A percentile compares a stretch with the other conserved stretches of the same genome.
Evolutionary conservation across 2,113 vertebrate genomes (phyloP).

Genomic region (Lipophrys pholis): DNA sequence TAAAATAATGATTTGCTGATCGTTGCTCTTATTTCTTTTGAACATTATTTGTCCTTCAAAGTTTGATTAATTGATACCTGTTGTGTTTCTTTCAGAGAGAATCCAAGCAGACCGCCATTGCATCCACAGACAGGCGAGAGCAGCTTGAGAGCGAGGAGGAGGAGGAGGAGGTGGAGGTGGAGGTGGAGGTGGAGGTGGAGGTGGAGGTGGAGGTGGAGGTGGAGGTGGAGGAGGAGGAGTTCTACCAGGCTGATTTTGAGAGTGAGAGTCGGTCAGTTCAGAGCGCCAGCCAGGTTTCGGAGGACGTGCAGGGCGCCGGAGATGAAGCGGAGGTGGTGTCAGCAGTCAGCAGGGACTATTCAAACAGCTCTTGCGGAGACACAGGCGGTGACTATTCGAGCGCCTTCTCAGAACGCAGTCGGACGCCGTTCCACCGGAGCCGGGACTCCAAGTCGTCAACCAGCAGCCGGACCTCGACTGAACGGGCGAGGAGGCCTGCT

Average conservation of each 20-base stretch:
- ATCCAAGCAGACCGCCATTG: background rate
- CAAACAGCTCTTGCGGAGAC: background rate
- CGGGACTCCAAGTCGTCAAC: conserved; percentile 31
- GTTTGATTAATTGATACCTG: too few relatives aligned
- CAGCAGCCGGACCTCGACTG: conserved; percentile 2
- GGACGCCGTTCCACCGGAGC: conserved; percentile 1
- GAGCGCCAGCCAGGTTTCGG: conserved; percentile 79
- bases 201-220: conserved; percentile 19
- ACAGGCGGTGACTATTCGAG: conserved; percentile 32
- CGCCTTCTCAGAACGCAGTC: conserved; percentile 36
- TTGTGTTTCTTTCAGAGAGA: conserved; percentile 19
- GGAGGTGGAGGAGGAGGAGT: background rate
- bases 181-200: background rate
- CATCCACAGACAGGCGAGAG: background rate
- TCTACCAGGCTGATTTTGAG: conserved; percentile 83
- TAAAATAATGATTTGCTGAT: too few relatives aligned
- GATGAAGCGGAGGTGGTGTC: conserved; percentile 40
- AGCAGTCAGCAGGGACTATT: background rate
- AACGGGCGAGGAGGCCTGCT: background rate
- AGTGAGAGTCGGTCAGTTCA: conserved; percentile 63
- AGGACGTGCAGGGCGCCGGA: conserved; percentile 69
- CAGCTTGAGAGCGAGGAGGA: background rate
- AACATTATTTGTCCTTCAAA: too few relatives aligned
- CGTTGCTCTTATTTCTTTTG: too few relatives aligned
- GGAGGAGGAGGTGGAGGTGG: background rate